Conservation (phyloP, 2,888 invertebrate genomes). For the Rhamphomyia laevipes region DNA sequence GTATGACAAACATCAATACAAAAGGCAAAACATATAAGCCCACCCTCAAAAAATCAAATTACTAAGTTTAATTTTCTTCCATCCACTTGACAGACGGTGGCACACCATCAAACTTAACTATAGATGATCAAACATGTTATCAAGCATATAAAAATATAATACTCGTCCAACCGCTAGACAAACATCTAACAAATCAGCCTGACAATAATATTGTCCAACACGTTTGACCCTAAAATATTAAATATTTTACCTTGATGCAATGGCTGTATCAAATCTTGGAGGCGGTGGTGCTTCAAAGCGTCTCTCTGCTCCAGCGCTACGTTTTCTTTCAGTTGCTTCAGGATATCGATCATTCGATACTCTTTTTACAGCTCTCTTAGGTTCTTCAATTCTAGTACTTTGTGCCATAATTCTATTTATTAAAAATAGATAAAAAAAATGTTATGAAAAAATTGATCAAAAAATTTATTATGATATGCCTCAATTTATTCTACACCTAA, state of each 20-base stretch:
- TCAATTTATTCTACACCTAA: no score
- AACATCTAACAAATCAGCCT: no score
- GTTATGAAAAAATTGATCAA: neutral
- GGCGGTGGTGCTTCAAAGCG: constrained; percentile 38
- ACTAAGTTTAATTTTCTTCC: no score
- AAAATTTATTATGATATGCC: neutral
- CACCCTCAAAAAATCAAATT: no score
- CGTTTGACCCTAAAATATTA: neutral
- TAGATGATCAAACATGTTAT: no score
- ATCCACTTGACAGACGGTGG: no score
- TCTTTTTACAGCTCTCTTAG: constrained; percentile 32
- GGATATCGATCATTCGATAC: constrained; percentile 31
- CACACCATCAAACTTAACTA: no score
- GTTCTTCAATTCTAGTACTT: constrained; percentile 31
- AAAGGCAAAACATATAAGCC: no score
- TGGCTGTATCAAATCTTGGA: constrained; percentile 34
- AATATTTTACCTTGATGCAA: constrained; percentile 28
- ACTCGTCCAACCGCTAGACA: no score
- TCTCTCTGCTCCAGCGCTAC: constrained; percentile 23
- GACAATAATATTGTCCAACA: neutral
- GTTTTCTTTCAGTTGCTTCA: constrained; percentile 31
- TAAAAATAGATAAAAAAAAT: neutral
- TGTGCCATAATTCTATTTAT: constrained; percentile 29
- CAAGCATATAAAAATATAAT: no score
- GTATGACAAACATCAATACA: no score